Evolutionary conservation across 2,113 vertebrate genomes (phyloP), one percentile per base, ranked within the genome.

Genomic region (Puma concolor): DNA sequence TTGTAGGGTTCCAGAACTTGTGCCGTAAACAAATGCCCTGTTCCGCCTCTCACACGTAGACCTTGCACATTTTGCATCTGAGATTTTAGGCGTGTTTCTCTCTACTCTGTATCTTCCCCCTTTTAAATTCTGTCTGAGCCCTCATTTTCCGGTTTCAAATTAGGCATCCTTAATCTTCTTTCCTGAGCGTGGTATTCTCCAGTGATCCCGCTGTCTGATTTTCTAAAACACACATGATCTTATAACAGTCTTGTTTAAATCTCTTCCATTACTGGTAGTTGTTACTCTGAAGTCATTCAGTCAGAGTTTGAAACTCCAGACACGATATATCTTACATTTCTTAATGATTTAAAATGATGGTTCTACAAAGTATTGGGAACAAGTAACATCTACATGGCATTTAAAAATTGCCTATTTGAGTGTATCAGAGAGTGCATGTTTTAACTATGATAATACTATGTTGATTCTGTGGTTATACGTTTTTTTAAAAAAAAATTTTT

Each of bases 221-320:
- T 86, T n/a, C 6, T 27, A 66, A 92, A 95, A 69, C 7, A 41
- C 15, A 2, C n/a, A 41, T 41, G 31, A 60, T 25, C 54, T 76
- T 71, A 12, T 41, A 67, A 52, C 23, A 52, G 36, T 87, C 16
- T 89, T 92, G 48, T 60, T 38, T 48, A 36, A 54, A 36, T 2
- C 2, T 79, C 38, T 95, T 71, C 38, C 7, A 33, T 44, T 12
- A 38, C 38, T 85, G 33, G 15, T 41, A 63, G 14, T 36, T 92
- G 84, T 87, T 79, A 50, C 14, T 38, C 27, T 66, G 31, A 95
- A 79, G n/a, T 33, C n/a, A 48, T 89, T 95, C 64, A 71, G 23
- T 7, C 10, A 92, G 25, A 7, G 82, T 91, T 82, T 63, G 71
- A 85, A 93, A 82, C 21, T 84, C 38, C 31, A 93, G 19, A 79